Conservation (phyloP, 2,797 vertebrate species). For the Arnoldichthys spilopterus region DNA sequence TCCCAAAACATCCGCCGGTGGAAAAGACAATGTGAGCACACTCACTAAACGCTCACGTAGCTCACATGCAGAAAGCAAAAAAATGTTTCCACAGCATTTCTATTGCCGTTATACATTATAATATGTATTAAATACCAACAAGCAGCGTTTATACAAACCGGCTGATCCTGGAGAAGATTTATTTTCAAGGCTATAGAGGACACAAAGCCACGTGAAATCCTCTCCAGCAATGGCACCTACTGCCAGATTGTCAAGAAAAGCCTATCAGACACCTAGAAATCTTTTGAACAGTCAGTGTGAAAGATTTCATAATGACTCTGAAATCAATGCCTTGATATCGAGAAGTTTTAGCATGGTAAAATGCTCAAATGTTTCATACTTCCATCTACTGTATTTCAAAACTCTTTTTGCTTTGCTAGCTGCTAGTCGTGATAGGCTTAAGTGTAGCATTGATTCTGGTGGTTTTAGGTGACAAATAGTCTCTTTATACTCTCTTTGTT, state of each 20-base stretch:
- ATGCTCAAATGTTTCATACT: not conserved
- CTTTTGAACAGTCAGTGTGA: not conserved
- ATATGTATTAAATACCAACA: not conserved
- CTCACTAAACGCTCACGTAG: slow-evolving; percentile 38
- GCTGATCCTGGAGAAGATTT: not conserved
- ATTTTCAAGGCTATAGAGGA: slow-evolving; percentile 3
- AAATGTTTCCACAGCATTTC: not conserved
- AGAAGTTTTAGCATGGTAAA: not conserved
- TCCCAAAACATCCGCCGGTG: slow-evolving; percentile 83
- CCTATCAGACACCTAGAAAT: slow-evolving; percentile 28
- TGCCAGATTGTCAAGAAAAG: slow-evolving; percentile 34
- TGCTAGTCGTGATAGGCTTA: not conserved
- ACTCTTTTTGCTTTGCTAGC: not conserved
- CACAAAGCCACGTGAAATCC: slow-evolving; percentile 32
- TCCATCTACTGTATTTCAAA: too few relatives aligned
- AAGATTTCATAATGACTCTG: not conserved
- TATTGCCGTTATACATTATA: not conserved
- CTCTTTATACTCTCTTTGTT: not conserved
- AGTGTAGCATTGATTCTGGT: not conserved
- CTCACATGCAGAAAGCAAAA: slow-evolving; percentile 13
- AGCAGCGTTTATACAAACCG: not conserved
- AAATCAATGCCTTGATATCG: not conserved
- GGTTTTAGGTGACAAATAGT: not conserved
- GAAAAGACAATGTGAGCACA: slow-evolving; percentile 58
- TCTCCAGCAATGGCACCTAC: slow-evolving; percentile 9